These are phyloP conservation scores for Strix aluco DNA, from an alignment of 2,113 vertebrate genomes.

Conservation along the genomic window DNA sequence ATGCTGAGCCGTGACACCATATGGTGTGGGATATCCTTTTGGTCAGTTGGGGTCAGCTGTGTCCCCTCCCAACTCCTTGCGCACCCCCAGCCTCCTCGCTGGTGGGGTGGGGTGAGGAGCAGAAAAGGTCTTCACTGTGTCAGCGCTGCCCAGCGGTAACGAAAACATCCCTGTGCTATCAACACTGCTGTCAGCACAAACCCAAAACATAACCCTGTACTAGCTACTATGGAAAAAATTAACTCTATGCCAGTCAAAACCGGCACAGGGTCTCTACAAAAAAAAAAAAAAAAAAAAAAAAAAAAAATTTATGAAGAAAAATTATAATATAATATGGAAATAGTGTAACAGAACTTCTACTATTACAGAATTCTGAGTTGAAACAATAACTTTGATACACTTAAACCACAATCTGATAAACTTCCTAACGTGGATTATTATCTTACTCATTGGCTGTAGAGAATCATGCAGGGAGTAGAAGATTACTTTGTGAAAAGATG, in stretches of 20 bases:
- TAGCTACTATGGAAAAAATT: neutral
- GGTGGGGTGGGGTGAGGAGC: neutral
- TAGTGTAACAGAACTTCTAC: neutral
- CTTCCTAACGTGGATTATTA: neutral
- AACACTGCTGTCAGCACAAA: neutral
- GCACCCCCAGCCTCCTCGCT: neutral
- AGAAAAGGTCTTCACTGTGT: neutral
- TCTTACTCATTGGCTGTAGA: neutral
- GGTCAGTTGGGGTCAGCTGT: neutral
- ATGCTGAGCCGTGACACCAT: accelerated
- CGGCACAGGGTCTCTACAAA: neutral
- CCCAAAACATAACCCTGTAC: neutral
- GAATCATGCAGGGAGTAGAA: neutral
- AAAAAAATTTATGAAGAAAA: neutral
- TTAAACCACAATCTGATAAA: neutral
- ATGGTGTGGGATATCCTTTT: neutral
- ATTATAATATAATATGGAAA: neutral
- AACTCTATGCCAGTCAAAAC: neutral
- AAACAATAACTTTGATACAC: neutral
- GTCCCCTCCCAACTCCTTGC: neutral
- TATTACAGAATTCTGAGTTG: neutral
- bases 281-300: neutral
- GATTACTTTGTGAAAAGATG: neutral
- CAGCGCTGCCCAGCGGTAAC: accelerated
- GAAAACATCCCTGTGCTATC: accelerated